Base-by-base conservation (phyloP, 1,140 invertebrate species). In the Tenebrio molitor region DNA sequence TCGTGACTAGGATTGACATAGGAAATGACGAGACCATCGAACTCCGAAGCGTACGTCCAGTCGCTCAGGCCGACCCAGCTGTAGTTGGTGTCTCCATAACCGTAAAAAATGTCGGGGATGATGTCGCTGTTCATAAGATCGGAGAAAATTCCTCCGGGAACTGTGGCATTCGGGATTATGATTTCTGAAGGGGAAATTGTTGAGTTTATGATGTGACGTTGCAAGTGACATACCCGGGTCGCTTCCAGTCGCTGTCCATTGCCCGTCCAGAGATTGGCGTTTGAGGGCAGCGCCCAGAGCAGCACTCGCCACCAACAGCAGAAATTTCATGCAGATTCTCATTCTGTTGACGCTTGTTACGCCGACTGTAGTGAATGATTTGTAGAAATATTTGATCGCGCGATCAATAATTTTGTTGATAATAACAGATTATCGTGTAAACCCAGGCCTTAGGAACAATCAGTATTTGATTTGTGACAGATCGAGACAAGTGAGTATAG, bases 71-170 rank as follows among this genome's bases (percentile, higher is more conserved):
- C 90, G 12, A 97, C 89, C 95, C 95, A 97, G 76, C 92, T 86
- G 66, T 93, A 92, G 8, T 87, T 81, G 0, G 92, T 81, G 83
- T 98, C 96, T 82, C 97, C 97, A 70, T 87, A 89, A 1, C 89
- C 86, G 50, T 84, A 87, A 64, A 96, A 89, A 12, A 95, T 85
- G 83, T 95, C 89, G 29, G 86, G 83, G 16, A 87, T 84, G 10
- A 96, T 88, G 0, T 86, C 85, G 3, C 84, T 84, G 0, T 83
- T 83, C 21, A 85, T 84, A 12, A 97, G 85, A 82, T 95, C 95
- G 0, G 91, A 90, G 80, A 95, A 97, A 71, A 97, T 89, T 7
- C 94, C 94, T 6, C 95, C 94, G 6, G 96, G 96, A 0, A 97
- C 91, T 17, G 79, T 84, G 7, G 86, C 90, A 0, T 50, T 23